Base-by-base conservation (phyloP, 1,140 invertebrate genomes). In the Brevipalpus yothersi region DNA sequence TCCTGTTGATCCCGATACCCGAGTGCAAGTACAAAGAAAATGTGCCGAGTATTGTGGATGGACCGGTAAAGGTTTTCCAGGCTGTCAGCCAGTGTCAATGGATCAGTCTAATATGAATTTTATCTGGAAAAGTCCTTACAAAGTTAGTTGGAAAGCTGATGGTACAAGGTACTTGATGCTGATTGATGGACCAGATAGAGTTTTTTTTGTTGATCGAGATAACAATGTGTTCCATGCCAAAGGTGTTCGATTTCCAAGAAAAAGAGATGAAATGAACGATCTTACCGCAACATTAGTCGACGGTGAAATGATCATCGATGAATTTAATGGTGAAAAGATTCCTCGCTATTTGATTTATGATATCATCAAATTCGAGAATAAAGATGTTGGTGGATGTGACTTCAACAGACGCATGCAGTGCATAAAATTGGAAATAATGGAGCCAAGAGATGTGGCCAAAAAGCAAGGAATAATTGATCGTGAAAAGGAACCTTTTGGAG, bases 81-180 rank as follows among this genome's bases (percentile, higher is more conserved):
- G 95, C 4, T 81, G 80, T 55, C 95, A 99, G 68, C 94, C 95
- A 0, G 89, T 99, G 0, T 96, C 91, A 0, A 94, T 98, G 90
- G 82, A 89, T 67, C 70, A 73, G 4, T 68, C 79, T 0, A 99
- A 99, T 72, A 75, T 98, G 13, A 73, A 70, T 51, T 75, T 82
- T 11, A 70, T 99, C 1, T 72, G 76, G 53, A 67, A 82, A 62
- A 87, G 87, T 68, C 83, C 82, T 0, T 98, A 98, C 68, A 80
- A 80, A 68, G 93, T 98, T 4, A 97, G 91, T 0, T 98, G 94
- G 94, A 99, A 99, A 71, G 95, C 95, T 15, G 95, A 99, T 73
- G 95, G 95, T 31, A 89, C 83, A 15, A 81, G 91, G 79, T 98
- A 96, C 69, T 84, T 99, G 82, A 92, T 98, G 86, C 72, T 95